Conservation (phyloP, 2,888 invertebrate species). For the Scaptomyza cyrtandrae region DNA sequence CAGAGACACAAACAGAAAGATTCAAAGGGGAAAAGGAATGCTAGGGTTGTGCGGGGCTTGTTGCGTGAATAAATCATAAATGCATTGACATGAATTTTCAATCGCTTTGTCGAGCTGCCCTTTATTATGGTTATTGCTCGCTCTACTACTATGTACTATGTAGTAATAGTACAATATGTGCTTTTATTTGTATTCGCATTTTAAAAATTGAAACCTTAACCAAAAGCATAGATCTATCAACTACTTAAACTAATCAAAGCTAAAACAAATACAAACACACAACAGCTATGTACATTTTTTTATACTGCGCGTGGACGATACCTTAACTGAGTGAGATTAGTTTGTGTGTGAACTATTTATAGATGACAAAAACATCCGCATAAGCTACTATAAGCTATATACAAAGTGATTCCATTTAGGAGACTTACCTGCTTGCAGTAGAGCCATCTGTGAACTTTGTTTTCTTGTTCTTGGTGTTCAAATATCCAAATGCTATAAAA, state of each 20-base stretch:
- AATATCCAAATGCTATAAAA: slow-evolving; percentile 7
- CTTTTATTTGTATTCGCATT: not conserved
- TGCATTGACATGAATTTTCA: slow-evolving; percentile 51
- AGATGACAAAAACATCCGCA: slow-evolving; percentile 13
- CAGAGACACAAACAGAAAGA: not conserved
- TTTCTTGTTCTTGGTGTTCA: slow-evolving; percentile 8
- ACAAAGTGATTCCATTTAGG: not conserved
- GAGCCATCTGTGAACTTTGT: slow-evolving; percentile 19
- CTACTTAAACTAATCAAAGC: not conserved
- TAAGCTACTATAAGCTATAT: not conserved
- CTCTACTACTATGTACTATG: too few relatives aligned
- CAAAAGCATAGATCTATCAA: not conserved
- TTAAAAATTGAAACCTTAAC: not conserved
- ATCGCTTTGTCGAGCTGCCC: slow-evolving; percentile 20
- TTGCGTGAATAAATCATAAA: slow-evolving; percentile 59
- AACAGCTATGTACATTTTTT: not conserved
- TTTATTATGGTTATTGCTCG: not conserved
- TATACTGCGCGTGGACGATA: not conserved
- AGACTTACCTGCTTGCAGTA: slow-evolving; percentile 26
- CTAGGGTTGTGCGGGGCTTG: not conserved
- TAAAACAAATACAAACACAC: not conserved
- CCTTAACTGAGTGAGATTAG: slow-evolving; percentile 3
- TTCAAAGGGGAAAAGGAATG: not conserved
- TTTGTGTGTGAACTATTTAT: slow-evolving; percentile 11
- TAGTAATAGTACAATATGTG: not conserved